These are phyloP conservation scores for Electrophaes corylata DNA, from an alignment of 2,888 invertebrate genomes.

Conservation along the genomic window DNA sequence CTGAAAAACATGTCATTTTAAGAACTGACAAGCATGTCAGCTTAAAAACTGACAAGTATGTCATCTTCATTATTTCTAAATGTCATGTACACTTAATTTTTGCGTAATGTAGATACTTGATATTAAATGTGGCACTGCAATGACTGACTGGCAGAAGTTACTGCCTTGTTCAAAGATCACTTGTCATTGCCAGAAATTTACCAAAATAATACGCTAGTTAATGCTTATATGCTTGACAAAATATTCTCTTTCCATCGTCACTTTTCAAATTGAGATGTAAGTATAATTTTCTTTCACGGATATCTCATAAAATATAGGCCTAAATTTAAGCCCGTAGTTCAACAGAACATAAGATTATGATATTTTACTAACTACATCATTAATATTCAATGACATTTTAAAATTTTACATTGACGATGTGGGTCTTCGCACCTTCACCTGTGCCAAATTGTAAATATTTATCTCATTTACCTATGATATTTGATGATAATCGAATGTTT, in stretches of 20 bases:
- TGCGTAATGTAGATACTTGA: neutral
- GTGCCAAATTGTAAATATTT: conserved; percentile 81
- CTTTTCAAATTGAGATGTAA: conserved; percentile 7
- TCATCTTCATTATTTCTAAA: neutral
- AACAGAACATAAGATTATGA: conserved; percentile 71
- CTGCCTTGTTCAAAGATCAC: conserved; percentile 8
- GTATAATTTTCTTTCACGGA: conserved; percentile 29
- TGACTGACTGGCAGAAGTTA: conserved; percentile 18
- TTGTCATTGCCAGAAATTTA: conserved; percentile 1
- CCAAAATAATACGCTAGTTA: conserved; percentile 6
- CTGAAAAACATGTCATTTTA: neutral
- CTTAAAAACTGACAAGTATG: too few species aligned
- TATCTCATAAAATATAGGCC: conserved; percentile 68
- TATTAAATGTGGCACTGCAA: conserved; percentile 15
- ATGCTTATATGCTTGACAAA: conserved; percentile 1
- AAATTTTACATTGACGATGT: conserved; percentile 58
- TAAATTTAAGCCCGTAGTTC: conserved; percentile 79
- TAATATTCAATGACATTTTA: conserved; percentile 51
- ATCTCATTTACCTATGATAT: conserved; percentile 54
- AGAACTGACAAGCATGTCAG: too few species aligned
- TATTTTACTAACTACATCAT: conserved; percentile 56
- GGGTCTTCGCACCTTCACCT: conserved; percentile 69
- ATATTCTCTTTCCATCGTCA: conserved; percentile 9
- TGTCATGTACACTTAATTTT: neutral
- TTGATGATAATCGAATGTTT: conserved; percentile 26